Percentiles rank a stretch among this genome's conserved stretches.
phyloP scores from a whole-genome alignment of 2,113 vertebrate genomes.

The Ammodytes marinus region DNA sequence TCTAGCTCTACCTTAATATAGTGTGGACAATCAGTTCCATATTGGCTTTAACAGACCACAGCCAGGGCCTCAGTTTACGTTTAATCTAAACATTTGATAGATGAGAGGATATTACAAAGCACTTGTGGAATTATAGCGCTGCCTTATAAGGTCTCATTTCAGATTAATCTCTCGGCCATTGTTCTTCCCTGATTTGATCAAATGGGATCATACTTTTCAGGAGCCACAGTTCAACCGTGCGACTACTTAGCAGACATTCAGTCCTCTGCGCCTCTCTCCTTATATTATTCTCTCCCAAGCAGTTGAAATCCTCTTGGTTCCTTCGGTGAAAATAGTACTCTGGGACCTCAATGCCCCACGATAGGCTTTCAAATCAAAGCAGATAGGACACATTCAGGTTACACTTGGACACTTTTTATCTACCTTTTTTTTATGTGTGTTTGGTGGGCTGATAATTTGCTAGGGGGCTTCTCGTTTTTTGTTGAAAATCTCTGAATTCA shows the following conservation, averaged over 20 bases:
- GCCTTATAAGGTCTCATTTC: conserved; percentile 52
- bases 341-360: conserved; percentile 50
- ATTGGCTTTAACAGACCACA: conserved; percentile 15
- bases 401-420: conserved; percentile 57
- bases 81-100: conserved; percentile 47
- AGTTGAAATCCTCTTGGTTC: conserved; percentile 52
- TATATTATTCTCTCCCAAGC: conserved; percentile 52
- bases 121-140: conserved; percentile 54
- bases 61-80: conserved; percentile 19
- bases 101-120: conserved; percentile 59
- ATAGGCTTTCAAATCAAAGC: conserved; percentile 66
- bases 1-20: conserved; percentile 20
- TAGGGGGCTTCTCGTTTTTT: conserved; percentile 43
- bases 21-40: conserved; percentile 44
- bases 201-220: conserved; percentile 62
- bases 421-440: conserved; percentile 33
- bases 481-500: conserved; percentile 54
- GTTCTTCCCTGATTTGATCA: conserved; percentile 64
- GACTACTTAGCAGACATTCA: conserved; percentile 68
- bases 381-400: conserved; percentile 70
- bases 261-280: conserved; percentile 55
- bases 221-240: conserved; percentile 40
- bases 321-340: conserved; percentile 68
- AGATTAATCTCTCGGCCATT: conserved; percentile 61
- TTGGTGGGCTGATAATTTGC: conserved; percentile 50